Evolutionary conservation across 2,888 invertebrate genomes (phyloP), one percentile per base, ranked within the genome.

Genomic region (Nephrotoma appendiculata): DNA sequence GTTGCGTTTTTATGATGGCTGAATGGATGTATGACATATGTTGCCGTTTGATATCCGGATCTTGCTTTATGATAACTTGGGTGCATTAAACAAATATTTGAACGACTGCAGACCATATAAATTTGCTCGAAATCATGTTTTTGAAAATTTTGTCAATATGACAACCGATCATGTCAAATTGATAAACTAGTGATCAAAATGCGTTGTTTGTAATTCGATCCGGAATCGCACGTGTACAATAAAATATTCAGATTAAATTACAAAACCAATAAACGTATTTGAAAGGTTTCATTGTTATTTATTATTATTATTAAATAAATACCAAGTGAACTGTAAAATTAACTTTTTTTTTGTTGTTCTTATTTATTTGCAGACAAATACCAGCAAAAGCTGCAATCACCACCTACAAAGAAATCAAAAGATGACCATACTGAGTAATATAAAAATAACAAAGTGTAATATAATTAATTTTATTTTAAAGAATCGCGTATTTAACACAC

Each of bases 391-490:
- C 43, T 84, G 42, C 42, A 41, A 84, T 43, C 84, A 84, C 84
- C 84, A 84, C 84, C 84, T 84, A n/a, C 84, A 41, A 84, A 84
- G 9, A 84, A 84, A 84, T 84, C 84, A 15, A 84, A 84, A 84
- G 84, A 84, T 42, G 84, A 84, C 43, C 71, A 71, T 31, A 71
- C 71, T 71, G 71, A 71, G 31, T 71, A 71, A 71, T 71, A 57
- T 57, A 52, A 52, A 52, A 15, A 52, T 52, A 31, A 15, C n/a
- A 31, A 31, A 31, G 9, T 42, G 43, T 84, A 43, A 84, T 42
- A 42, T 41, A 84, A 84, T 84, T 41, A 84, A 84, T 42, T 84
- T 84, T 42, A n/a, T n/a, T 84, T 43, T n/a, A 83, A 83, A 83
- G 41, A 83, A 52, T 52, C 52, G 31, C 31, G 52, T 52, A 11